A percentile compares a stretch with the other conserved stretches of the same genome.
Conservation (phyloP, 2,113 vertebrate genomes). For the Apodemus speciosus region DNA sequence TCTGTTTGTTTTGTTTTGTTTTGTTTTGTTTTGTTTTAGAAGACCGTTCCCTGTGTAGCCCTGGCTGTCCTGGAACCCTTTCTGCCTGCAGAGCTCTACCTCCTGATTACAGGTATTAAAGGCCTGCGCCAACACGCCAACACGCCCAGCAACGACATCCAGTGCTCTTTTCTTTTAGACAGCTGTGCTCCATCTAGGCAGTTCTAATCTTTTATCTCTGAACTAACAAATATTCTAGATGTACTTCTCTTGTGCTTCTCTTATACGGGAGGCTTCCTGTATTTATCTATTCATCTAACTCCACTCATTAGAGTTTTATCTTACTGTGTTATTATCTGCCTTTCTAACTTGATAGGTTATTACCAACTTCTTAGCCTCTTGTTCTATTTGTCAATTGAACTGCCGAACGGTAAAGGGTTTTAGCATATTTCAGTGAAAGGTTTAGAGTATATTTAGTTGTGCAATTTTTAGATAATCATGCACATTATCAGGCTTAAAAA, state of each 20-base stretch:
- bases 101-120: not conserved
- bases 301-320: not conserved
- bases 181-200: not conserved
- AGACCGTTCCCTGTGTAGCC: not conserved
- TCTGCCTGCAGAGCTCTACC: not conserved
- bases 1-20: too few species aligned
- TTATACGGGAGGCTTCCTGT: not conserved
- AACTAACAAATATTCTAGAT: conserved; percentile 6
- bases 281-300: conserved; percentile 4
- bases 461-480: conserved; percentile 5
- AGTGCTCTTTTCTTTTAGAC: not conserved
- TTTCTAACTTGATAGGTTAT: not conserved
- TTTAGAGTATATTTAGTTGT: not conserved
- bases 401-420: not conserved
- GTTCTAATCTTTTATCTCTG: not conserved
- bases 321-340: not conserved
- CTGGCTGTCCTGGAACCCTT: not conserved
- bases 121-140: not conserved
- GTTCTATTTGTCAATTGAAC: not conserved
- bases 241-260: not conserved
- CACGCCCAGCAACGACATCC: not conserved
- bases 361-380: not conserved
- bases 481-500: conserved; percentile 20
- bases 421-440: not conserved
- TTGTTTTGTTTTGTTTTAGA: not conserved